These are phyloP conservation scores for Blastobasis adustella DNA, from an alignment of 2,888 invertebrate genomes.

Conservation along the genomic window DNA sequence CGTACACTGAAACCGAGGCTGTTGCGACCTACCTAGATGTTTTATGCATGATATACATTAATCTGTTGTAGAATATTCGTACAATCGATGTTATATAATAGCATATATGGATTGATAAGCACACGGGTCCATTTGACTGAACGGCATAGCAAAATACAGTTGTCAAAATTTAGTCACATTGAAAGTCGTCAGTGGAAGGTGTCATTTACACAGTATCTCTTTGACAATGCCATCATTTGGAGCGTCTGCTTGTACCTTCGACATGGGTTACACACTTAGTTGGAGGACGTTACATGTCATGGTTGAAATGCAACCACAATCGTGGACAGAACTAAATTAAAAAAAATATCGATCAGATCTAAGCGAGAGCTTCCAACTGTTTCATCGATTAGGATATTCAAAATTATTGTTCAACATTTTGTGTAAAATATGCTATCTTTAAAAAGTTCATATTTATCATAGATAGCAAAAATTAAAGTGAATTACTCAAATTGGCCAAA, in stretches of 20 bases:
- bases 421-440: no score
- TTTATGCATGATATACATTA: slow-evolving; percentile 26
- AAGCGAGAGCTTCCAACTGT: not conserved
- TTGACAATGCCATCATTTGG: no score
- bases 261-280: no score
- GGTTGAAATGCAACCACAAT: no score
- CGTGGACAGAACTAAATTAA: not conserved
- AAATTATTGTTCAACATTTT: no score
- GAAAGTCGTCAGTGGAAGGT: slow-evolving; percentile 21
- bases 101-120: slow-evolving; percentile 35
- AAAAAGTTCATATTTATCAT: not conserved
- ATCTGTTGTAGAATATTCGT: slow-evolving; percentile 27
- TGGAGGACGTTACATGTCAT: no score
- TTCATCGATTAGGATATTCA: not conserved
- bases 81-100: slow-evolving; percentile 25
- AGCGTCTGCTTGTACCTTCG: no score
- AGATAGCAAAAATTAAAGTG: slow-evolving; percentile 26
- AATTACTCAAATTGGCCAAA: slow-evolving; percentile 67
- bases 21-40: slow-evolving; percentile 42
- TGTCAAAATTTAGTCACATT: slow-evolving; percentile 5
- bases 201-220: no score
- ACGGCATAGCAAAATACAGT: not conserved
- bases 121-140: slow-evolving; percentile 36
- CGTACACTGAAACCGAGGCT: slow-evolving; percentile 37
- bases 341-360: not conserved